Conservation (phyloP, 2,113 vertebrate species). For the Oryzias melastigma region DNA sequence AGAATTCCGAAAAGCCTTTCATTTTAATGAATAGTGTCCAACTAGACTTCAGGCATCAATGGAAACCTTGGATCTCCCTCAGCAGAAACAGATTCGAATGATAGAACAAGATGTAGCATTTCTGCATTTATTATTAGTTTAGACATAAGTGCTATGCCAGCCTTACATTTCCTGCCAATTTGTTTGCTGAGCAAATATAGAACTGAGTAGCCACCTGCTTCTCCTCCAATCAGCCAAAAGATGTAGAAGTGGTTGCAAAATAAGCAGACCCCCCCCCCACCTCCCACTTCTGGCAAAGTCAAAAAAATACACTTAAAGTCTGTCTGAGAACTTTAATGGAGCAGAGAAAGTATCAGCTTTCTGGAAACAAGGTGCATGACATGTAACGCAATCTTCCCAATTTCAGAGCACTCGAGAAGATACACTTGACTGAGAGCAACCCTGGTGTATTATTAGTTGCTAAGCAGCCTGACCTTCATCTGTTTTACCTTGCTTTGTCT, state of each 20-base stretch:
- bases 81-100: neutral
- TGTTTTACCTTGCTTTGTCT: neutral
- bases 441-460: constrained; percentile 23
- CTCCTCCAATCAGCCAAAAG: constrained; percentile 19
- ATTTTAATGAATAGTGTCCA: no score
- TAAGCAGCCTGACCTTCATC: constrained; percentile 40
- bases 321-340: constrained; percentile 1
- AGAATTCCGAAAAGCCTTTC: no score
- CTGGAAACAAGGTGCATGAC: neutral
- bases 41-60: neutral
- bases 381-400: constrained; percentile 5
- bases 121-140: constrained; percentile 9
- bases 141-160: constrained; percentile 15
- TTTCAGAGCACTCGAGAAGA: neutral
- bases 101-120: constrained; percentile 1
- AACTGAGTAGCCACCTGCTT: constrained; percentile 23
- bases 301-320: neutral
- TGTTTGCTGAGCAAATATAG: constrained; percentile 24
- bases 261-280: neutral
- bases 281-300: constrained; percentile 11
- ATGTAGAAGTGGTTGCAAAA: constrained; percentile 12
- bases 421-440: neutral
- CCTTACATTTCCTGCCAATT: constrained; percentile 18
- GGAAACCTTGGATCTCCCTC: neutral
- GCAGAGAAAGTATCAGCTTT: constrained; percentile 4